Evolutionary conservation across 1,140 invertebrate species (phyloP), one percentile per base, ranked within the genome.

Genomic region (Goniozus legneri): DNA sequence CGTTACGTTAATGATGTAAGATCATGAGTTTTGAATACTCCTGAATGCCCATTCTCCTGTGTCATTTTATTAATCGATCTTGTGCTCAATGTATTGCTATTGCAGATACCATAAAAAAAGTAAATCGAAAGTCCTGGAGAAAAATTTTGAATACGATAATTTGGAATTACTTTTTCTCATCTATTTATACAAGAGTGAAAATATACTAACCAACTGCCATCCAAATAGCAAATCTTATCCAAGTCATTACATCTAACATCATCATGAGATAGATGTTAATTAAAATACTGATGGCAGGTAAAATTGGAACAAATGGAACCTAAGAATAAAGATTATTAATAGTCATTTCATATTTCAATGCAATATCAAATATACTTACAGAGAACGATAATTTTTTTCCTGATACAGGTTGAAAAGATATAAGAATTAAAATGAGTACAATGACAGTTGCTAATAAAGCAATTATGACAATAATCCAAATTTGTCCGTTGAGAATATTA

Each of bases 181-280:
- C 15, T 36, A 10, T 24, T 24, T 3, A 14, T 21, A 1, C 3
- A 16, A 44, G 30, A 34, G 37, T 34, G 27, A 6, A 6, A 6
- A 27, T 6, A 27, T 1, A 58, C 43, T 55, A 39, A 64, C 65
- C 65, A 34, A 62, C 6, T 16, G 6, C 27, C 49, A 87, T 77
- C 84, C 86, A 88, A 8, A 86, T 62, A 2, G 47, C 64, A 53
- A 88, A 83, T 56, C 83, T 65, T 27, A 86, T 67, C 86, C 86
- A 88, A 0, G 86, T 88, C 14, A 78, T 64, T 7, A 62, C 47
- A 36, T 82, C 77, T 12, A 89, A 60, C 58, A 84, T 82, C 63
- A 84, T 70, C 82, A 88, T 88, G 1, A 89, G 69, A 50, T 84
- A 82, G 24, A 84, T 69, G 56, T 89, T 89, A 30, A 84, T 73